Percentiles rank a stretch among this genome's conserved stretches.
These are phyloP conservation scores for Metopolophium dirhodum DNA, from an alignment of 1,140 invertebrate genomes.

Conservation along the genomic window DNA sequence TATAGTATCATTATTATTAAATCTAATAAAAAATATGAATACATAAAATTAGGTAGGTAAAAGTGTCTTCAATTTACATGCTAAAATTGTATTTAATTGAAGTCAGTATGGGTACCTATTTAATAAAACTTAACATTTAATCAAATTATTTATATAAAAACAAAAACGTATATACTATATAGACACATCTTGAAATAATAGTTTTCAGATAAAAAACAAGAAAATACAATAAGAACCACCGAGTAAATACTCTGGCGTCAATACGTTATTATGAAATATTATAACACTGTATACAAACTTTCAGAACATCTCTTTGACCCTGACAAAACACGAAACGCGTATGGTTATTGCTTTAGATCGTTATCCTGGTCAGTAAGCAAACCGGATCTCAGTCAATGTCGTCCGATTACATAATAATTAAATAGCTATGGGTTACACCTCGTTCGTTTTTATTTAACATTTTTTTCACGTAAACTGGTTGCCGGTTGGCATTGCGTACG, in stretches of 20 bases:
- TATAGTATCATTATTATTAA: too few relatives aligned
- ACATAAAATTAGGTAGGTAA: too few relatives aligned
- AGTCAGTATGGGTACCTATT: too few relatives aligned
- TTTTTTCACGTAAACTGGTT: not conserved
- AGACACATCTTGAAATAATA: not conserved
- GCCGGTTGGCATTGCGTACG: not conserved
- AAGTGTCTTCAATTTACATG: too few relatives aligned
- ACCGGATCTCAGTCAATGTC: slow-evolving; percentile 45
- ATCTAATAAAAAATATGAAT: too few relatives aligned
- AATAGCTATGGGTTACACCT: not conserved
- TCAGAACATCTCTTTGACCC: slow-evolving; percentile 3
- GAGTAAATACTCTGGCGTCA: not conserved
- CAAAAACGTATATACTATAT: not conserved
- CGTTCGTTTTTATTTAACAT: not conserved
- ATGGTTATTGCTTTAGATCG: not conserved
- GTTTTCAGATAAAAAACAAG: not conserved
- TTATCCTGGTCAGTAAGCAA: not conserved
- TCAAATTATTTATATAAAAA: not conserved
- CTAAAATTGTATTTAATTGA: too few relatives aligned
- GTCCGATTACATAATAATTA: slow-evolving; percentile 2
- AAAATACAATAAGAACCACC: not conserved
- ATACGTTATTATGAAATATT: not conserved
- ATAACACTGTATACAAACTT: not conserved
- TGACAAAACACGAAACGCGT: not conserved
- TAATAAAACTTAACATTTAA: too few relatives aligned